phyloP scores from a whole-genome alignment of 2,113 vertebrate genomes.

The Charina bottae region DNA sequence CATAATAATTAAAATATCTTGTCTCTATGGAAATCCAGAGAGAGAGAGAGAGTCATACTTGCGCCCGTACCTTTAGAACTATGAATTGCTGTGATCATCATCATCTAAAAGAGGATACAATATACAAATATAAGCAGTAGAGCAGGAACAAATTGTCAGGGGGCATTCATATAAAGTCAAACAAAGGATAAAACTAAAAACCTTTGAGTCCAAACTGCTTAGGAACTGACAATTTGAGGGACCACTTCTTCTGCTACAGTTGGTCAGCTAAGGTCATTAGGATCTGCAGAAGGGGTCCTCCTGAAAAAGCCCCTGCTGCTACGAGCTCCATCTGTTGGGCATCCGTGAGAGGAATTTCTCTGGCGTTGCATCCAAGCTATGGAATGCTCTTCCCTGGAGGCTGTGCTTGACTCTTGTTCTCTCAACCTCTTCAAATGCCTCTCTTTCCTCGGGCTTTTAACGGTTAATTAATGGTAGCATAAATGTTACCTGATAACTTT shows the following conservation, averaged over 20 bases:
- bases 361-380: neutral
- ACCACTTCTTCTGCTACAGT: neutral
- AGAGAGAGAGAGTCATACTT: neutral
- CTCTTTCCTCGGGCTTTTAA: neutral
- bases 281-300: neutral
- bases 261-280: neutral
- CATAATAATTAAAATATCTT: neutral
- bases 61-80: neutral
- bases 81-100: neutral
- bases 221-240: neutral
- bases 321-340: neutral
- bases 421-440: neutral
- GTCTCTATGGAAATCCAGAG: slow-evolving; percentile 13
- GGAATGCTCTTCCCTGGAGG: neutral
- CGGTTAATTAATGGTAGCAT: neutral
- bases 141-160: neutral
- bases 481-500: neutral
- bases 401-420: neutral
- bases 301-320: neutral
- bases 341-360: neutral
- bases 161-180: neutral
- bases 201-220: neutral
- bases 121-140: neutral
- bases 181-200: neutral
- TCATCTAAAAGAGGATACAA: neutral